Evolutionary conservation across 2,113 vertebrate genomes (phyloP), one percentile per base, ranked within the genome.

Genomic region (Pseudorhombus dupliciocellatus): DNA sequence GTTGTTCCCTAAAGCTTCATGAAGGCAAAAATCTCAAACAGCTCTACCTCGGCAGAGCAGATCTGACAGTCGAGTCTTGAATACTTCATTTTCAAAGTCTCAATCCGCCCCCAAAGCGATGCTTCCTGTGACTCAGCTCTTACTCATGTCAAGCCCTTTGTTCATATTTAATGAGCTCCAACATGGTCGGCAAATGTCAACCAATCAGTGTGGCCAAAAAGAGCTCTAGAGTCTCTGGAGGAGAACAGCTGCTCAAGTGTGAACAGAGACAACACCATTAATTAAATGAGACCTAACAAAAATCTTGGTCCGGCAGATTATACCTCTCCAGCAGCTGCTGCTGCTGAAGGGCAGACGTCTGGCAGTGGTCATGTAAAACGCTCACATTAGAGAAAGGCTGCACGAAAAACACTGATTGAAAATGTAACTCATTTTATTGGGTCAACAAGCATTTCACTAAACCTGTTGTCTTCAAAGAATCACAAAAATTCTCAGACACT

Each of bases 371-470:
- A 26, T 4, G 5, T 1, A 25, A 25, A 56, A 58, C 56, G 26
- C 26, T 59, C 3, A 15, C 26, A 10, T 8, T 57, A 1, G 16
- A 58, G 21, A 5, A 24, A 24, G 16, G 26, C 0, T 5, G 10
- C n/a, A 71, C 1, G 2, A 12, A 57, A 62, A 52, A 21, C 21
- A 59, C 37, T 37, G 25, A 34, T 56, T 34, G 56, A 79, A 77
- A 70, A 57, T 31, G 0, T 0, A 91, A 87, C 61, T 26, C 1
- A 77, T 72, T 90, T 90, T 89, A 90, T 88, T 91, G 87, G 85
- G 88, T 90, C 80, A 51, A 58, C 10, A 42, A 71, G 30, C 46
- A 50, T 20, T 4, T n/a, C 46, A 50, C 18, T 50, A 50, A 20
- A 50, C 46, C 75, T 46, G 5, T 24, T 14, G 0, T 69, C 30